These are phyloP conservation scores for Capra hircus DNA, from an alignment of 2,113 vertebrate species.

Conservation along the genomic window DNA sequence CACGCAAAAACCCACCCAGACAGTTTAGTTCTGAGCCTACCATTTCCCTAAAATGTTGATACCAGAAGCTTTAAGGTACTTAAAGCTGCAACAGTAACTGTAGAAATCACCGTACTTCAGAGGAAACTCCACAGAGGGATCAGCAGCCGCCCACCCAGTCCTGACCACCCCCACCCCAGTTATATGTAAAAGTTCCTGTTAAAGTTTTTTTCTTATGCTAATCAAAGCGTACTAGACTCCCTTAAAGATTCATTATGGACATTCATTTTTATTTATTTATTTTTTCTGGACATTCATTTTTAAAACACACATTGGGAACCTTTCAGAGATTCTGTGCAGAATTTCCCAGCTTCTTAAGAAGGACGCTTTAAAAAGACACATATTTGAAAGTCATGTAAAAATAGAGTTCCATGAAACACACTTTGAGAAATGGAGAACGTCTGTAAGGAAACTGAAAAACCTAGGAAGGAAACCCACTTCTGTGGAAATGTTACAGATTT, in stretches of 20 bases:
- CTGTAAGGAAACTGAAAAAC: neutral
- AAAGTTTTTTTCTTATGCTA: conserved; percentile 77
- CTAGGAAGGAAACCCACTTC: neutral
- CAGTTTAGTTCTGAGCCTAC: conserved; percentile 67
- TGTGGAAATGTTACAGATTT: neutral
- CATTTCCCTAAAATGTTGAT: conserved; percentile 49
- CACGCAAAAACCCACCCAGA: conserved; percentile 38
- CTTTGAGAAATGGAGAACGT: neutral
- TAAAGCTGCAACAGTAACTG: conserved; percentile 47
- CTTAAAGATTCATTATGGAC: neutral
- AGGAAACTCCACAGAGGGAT: conserved; percentile 66
- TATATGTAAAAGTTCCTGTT: conserved; percentile 68
- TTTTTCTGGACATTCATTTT: neutral
- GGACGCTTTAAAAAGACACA: neutral
- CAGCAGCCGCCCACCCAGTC: conserved; percentile 68
- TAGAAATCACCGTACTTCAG: conserved; percentile 32
- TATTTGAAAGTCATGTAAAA: neutral
- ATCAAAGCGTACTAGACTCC: conserved; percentile 73
- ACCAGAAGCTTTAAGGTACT: conserved; percentile 50
- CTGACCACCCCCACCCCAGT: conserved; percentile 52
- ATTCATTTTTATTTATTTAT: neutral
- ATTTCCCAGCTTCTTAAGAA: neutral
- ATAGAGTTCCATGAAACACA: neutral
- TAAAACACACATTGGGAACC: neutral
- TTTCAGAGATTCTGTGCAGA: neutral